Conservation (phyloP, 1,140 invertebrate species). For the Neodiprion lecontei region DNA sequence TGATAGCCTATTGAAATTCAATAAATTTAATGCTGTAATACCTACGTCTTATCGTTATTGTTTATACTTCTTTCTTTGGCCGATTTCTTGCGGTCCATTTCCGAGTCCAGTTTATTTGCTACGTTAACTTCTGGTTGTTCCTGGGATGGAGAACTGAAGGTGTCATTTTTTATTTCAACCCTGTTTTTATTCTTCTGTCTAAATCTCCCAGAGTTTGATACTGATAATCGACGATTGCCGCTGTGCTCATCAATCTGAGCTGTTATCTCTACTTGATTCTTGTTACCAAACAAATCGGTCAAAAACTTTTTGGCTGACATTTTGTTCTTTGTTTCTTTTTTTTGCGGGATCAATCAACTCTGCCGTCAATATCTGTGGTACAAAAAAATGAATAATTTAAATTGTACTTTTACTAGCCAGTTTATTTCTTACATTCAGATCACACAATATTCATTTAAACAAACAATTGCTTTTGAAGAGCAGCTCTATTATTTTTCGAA, state of each 20-base stretch:
- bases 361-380: not conserved
- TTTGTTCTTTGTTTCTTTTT: not conserved
- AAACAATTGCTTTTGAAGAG: no score
- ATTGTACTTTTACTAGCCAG: no score
- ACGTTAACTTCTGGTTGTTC: not conserved
- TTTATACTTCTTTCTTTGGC: not conserved
- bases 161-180: constrained; percentile 20
- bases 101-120: not conserved
- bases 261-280: constrained; percentile 24
- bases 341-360: not conserved
- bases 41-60: not conserved
- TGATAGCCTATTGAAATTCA: no score
- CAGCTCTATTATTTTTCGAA: no score
- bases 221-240: constrained; percentile 24
- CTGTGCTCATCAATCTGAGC: constrained; percentile 17
- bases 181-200: constrained; percentile 26
- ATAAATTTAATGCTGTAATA: no score
- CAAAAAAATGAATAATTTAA: not conserved
- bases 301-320: constrained; percentile 26
- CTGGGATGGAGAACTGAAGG: constrained; percentile 7
- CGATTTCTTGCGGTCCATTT: not conserved
- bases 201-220: constrained; percentile 30
- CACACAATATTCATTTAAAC: not conserved
- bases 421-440: not conserved
- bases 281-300: constrained; percentile 21